These are phyloP conservation scores for Watsonalla binaria DNA, from an alignment of 2,888 invertebrate species.

Conservation along the genomic window DNA sequence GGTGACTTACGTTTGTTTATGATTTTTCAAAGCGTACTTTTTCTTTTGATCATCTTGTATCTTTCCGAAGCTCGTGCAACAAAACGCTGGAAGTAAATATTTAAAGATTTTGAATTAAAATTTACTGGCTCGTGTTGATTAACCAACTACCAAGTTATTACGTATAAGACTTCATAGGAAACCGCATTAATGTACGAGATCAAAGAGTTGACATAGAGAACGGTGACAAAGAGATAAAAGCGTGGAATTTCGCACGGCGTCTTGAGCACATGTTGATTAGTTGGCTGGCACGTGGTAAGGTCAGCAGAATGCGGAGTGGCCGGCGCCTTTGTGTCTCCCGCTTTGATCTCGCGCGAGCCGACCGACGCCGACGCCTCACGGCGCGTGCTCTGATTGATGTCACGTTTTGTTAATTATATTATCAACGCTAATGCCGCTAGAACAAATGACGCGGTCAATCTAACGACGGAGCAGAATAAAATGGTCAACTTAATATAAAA, in stretches of 20 bases:
- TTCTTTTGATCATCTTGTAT: not conserved
- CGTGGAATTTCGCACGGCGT: conserved; percentile 20
- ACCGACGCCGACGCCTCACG: conserved; percentile 27
- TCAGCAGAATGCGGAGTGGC: conserved; percentile 23
- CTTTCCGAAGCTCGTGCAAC: not conserved
- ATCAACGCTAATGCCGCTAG: conserved; percentile 16
- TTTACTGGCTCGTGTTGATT: not conserved
- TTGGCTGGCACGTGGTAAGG: conserved; percentile 36
- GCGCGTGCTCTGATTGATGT: conserved; percentile 51
- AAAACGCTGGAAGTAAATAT: not conserved
- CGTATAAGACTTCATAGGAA: not conserved
- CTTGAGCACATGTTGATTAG: conserved; percentile 31
- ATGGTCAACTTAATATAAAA: not conserved
- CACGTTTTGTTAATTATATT: conserved; percentile 53
- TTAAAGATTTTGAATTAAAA: not conserved
- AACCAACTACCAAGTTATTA: not conserved
- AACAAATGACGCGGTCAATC: conserved; percentile 13
- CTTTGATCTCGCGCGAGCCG: conserved; percentile 41
- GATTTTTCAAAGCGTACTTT: not conserved
- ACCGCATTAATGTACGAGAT: conserved; percentile 3
- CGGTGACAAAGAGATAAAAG: conserved; percentile 16
- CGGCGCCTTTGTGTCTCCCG: conserved; percentile 42
- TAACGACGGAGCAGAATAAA: not conserved
- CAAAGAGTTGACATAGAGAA: conserved; percentile 1
- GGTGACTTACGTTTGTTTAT: not conserved